phyloP scores from a whole-genome alignment of 2,888 invertebrate genomes.

The Phania funesta region DNA sequence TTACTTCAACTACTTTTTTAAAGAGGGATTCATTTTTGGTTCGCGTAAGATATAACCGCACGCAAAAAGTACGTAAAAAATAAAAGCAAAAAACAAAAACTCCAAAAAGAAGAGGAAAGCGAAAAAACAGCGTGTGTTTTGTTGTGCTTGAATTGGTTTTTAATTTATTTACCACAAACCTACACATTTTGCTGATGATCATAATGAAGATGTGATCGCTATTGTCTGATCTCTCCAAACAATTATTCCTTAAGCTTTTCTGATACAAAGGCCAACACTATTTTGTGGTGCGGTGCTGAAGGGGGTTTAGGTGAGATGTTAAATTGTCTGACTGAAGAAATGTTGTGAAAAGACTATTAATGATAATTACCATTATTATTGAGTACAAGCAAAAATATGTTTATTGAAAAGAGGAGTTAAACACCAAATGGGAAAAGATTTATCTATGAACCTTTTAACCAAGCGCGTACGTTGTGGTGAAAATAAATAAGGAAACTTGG shows the following conservation, averaged over 20 bases:
- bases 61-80: conserved; percentile 24
- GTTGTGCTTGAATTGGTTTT: conserved; percentile 61
- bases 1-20: neutral
- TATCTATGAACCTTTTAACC: neutral
- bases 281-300: conserved; percentile 7
- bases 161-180: conserved; percentile 48
- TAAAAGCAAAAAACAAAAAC: neutral
- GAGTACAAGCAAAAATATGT: neutral
- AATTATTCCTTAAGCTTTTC: neutral
- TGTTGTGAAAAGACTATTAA: conserved; percentile 1
- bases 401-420: too few relatives aligned
- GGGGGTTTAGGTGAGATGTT: conserved; percentile 7
- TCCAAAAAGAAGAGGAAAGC: neutral
- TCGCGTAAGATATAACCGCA: conserved; percentile 61
- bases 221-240: neutral
- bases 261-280: neutral
- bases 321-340: conserved; percentile 9
- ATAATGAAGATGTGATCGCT: conserved; percentile 32
- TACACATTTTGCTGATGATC: neutral
- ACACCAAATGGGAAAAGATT: too few relatives aligned
- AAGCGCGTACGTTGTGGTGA: conserved; percentile 7
- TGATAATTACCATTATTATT: neutral
- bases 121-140: conserved; percentile 6
- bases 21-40: conserved; percentile 73
- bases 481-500: neutral